These are phyloP conservation scores for Dorcus parallelipipedus DNA, from an alignment of 2,888 invertebrate genomes.

Conservation along the genomic window DNA sequence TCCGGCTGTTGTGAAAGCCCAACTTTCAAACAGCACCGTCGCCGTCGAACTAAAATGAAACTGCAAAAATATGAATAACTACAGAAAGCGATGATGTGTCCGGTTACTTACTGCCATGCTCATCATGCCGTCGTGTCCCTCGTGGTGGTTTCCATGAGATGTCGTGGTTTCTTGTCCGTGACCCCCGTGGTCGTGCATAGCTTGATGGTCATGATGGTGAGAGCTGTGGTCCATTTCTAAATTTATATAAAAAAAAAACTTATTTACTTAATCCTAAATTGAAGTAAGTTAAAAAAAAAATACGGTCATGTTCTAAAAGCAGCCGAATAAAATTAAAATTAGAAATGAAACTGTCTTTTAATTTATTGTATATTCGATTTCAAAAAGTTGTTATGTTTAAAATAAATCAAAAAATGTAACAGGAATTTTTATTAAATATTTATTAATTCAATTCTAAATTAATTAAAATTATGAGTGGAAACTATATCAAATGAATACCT, in stretches of 20 bases:
- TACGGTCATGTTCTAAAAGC: too few relatives aligned
- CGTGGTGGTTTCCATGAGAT: constrained; percentile 23
- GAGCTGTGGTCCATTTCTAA: constrained; percentile 9
- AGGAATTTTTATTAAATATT: too few relatives aligned
- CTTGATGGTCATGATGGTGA: not conserved
- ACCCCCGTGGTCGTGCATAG: constrained; percentile 22
- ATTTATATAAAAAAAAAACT: not conserved
- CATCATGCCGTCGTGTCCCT: constrained; percentile 20
- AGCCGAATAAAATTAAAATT: too few relatives aligned
- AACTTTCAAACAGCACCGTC: constrained; percentile 62
- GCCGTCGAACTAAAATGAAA: constrained; percentile 80
- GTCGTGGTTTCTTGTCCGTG: constrained; percentile 32
- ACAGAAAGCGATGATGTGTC: not conserved
- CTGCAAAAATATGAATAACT: constrained; percentile 53
- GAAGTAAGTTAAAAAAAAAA: not conserved
- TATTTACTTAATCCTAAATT: not conserved
- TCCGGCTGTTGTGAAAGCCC: constrained; percentile 71
- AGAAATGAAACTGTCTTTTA: too few relatives aligned
- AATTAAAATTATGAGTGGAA: too few relatives aligned
- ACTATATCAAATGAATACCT: too few relatives aligned
- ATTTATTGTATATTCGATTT: too few relatives aligned
- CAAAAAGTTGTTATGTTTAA: not conserved
- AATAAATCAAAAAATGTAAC: too few relatives aligned
- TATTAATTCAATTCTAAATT: too few relatives aligned
- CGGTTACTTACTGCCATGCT: constrained; percentile 17